Conservation (phyloP, 53 echinoderm and acorn worm species). For the Patiria pectinifera region DNA sequence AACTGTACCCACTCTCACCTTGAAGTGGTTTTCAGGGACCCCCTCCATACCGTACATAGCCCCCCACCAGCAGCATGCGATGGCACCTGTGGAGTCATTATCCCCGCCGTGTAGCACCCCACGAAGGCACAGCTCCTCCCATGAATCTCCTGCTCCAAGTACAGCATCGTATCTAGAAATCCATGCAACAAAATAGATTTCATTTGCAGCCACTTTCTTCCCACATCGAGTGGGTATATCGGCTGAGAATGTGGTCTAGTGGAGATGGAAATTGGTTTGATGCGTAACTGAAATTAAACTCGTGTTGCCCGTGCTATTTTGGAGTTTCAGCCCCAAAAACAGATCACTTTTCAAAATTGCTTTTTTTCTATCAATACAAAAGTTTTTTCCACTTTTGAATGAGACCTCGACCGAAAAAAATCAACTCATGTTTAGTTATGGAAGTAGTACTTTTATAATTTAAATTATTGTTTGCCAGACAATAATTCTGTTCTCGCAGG, state of each 20-base stretch:
- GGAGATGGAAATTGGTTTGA: no score
- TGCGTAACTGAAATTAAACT: no score
- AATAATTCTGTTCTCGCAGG: no score
- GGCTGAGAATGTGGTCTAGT: neutral
- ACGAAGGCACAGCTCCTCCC: conserved; percentile 87
- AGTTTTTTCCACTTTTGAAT: no score
- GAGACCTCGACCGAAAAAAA: no score
- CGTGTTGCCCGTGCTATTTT: neutral
- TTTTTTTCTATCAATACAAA: no score
- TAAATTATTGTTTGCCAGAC: no score
- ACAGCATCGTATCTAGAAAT: conserved; percentile 86
- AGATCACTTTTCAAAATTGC: no score
- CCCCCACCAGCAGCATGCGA: conserved; percentile 93
- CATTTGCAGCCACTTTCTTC: neutral
- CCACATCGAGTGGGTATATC: neutral
- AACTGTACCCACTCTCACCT: conserved; percentile 56
- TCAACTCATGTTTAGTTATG: no score
- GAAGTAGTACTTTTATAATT: no score
- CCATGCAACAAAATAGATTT: neutral
- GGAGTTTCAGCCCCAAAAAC: no score
- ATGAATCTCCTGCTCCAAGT: conserved; percentile 80
- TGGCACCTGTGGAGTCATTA: conserved; percentile 91
- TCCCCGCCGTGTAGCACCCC: conserved; percentile 93
- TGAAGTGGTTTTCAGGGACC: conserved; percentile 81
- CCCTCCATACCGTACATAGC: conserved; percentile 81